Conservation (phyloP, 2,797 vertebrate genomes). For the Liparis tanakae region DNA sequence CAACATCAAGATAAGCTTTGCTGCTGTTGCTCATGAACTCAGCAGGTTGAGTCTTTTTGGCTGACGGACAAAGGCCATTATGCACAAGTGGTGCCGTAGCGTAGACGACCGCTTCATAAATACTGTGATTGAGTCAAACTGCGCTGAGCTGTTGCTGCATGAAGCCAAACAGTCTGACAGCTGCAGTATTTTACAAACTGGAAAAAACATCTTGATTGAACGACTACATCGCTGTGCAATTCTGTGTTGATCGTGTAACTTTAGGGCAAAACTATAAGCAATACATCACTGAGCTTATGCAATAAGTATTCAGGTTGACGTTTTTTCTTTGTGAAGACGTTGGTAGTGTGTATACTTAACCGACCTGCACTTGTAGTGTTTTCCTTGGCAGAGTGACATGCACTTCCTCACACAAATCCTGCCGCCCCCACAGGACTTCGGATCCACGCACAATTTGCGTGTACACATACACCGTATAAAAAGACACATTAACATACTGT, state of each 20-base stretch:
- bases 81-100: neutral
- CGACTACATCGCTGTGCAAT: neutral
- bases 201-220: constrained; percentile 16
- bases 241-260: constrained; percentile 13
- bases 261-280: constrained; percentile 3
- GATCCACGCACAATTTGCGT: constrained; percentile 10
- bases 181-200: constrained; percentile 21
- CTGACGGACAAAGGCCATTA: constrained; percentile 14
- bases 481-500: constrained; percentile 7
- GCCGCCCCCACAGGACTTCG: constrained; percentile 42
- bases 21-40: constrained; percentile 32
- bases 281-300: constrained; percentile 32
- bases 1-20: constrained; percentile 20
- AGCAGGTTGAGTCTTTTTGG: constrained; percentile 13
- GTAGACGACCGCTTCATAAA: neutral
- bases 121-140: neutral
- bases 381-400: constrained; percentile 64
- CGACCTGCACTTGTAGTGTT: constrained; percentile 60
- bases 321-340: constrained; percentile 43
- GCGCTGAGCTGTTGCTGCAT: neutral
- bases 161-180: neutral
- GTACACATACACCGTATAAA: constrained; percentile 8
- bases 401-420: constrained; percentile 50
- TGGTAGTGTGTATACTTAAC: constrained; percentile 48
- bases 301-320: constrained; percentile 28